Evolutionary conservation across 2,113 vertebrate species (phyloP).

Genomic region (Macroglossus sobrinus): DNA sequence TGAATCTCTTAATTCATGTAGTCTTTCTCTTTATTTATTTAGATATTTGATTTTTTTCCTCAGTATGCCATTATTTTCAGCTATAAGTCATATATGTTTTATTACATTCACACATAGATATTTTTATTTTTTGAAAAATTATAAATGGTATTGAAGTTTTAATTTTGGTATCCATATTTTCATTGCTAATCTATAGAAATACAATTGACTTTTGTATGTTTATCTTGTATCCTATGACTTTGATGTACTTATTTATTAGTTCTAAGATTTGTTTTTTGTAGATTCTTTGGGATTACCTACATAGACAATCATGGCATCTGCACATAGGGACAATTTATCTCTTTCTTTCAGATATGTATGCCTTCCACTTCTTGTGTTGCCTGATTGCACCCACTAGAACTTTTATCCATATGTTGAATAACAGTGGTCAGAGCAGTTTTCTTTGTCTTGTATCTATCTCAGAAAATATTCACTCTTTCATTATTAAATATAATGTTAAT

Average conservation of each 20-base stretch:
- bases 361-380: not conserved
- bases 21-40: not conserved
- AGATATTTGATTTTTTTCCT: not conserved
- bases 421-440: not conserved
- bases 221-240: not conserved
- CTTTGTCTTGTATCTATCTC: not conserved
- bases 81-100: not conserved
- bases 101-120: not conserved
- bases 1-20: not conserved
- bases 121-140: conserved; percentile 4
- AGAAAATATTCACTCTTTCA: not conserved
- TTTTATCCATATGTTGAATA: not conserved
- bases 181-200: not conserved
- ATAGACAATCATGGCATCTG: not conserved
- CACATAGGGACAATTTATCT: not conserved
- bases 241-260: not conserved
- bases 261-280: not conserved
- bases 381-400: not conserved
- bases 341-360: not conserved
- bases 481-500: not conserved
- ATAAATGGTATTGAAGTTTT: not conserved
- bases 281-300: not conserved
- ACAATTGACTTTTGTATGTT: not conserved
- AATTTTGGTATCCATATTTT: not conserved
- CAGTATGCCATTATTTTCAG: not conserved